Base-by-base conservation (phyloP, 2,888 invertebrate genomes). In the Colostygia pectinataria region DNA sequence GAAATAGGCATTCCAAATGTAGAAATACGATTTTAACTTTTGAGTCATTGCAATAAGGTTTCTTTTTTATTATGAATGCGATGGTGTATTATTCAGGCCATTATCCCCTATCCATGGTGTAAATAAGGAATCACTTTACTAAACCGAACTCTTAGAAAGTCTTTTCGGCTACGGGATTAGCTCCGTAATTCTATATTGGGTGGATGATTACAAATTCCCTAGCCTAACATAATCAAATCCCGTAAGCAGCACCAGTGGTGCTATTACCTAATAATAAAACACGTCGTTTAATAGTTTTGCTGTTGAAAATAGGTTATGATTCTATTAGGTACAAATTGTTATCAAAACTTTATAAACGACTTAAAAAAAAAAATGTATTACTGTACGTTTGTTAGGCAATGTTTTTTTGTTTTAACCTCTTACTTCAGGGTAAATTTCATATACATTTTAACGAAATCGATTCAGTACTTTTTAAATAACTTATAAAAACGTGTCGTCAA, bases 121-220 rank as follows among this genome's bases (percentile, higher is more conserved):
- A 64, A 68, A 65, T 66, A 46, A 68, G 53, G 60, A 56, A 67
- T 69, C 58, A 59, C 62, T 66, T 63, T 63, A 68, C 64, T 57
- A 55, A 63, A 57, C 61, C 55, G 69, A 76, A 77, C 66, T 72
- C 68, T 66, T 76, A 73, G 59, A 65, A 77, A 77, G 68, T 67
- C 68, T 42, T 58, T 56, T 63, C 60, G 53, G 58, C 58, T 63
- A 60, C 64, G 44, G 68, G 73, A 76, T 80, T 78, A 74, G 48
- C 59, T 45, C 34, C 45, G 49, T 81, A 80, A 82, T 83, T 77
- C 74, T 59, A 71, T 82, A 77, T 79, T 78, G 71, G 75, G 60
- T 72, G 66, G 71, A 72, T 71, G 72, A 69, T 78, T 71, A 77
- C 68, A 58, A 68, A 78, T 77, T 73, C 72, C 65, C 53, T 34